phyloP scores from a whole-genome alignment of 1,140 invertebrate genomes.

The Phocides pigmalion region DNA sequence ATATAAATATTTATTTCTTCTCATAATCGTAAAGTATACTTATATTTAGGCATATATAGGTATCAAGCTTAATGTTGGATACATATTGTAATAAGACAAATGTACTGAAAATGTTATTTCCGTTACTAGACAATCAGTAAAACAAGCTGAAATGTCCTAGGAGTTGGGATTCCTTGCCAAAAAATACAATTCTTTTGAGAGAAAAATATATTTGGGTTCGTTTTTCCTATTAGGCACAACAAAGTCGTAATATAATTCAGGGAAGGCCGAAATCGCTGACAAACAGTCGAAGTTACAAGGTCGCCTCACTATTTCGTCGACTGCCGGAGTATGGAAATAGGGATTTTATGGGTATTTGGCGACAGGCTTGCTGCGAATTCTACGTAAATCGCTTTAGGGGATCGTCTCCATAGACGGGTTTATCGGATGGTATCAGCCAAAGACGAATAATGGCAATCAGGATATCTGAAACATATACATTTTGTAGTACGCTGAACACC shows the following conservation, averaged over 20 bases:
- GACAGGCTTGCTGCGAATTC: slow-evolving; percentile 19
- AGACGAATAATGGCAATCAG: slow-evolving; percentile 17
- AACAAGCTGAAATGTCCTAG: too few species aligned
- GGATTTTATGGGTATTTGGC: slow-evolving; percentile 32
- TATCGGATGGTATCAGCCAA: slow-evolving; percentile 19
- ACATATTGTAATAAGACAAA: too few species aligned
- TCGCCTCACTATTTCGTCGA: slow-evolving; percentile 7
- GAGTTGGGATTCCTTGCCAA: background rate
- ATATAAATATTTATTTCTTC: too few species aligned
- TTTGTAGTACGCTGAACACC: too few species aligned
- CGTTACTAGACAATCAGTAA: too few species aligned
- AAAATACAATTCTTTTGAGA: background rate
- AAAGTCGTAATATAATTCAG: slow-evolving; percentile 22
- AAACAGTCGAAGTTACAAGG: slow-evolving; percentile 29
- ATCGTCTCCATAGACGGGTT: slow-evolving; percentile 25
- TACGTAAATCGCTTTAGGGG: slow-evolving; percentile 27
- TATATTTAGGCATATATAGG: too few species aligned
- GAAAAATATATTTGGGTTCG: background rate
- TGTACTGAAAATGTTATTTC: too few species aligned
- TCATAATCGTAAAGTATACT: too few species aligned
- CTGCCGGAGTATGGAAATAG: slow-evolving; percentile 28
- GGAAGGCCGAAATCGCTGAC: slow-evolving; percentile 19
- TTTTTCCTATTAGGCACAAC: background rate
- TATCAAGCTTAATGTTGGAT: too few species aligned
- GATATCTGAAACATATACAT: too few species aligned